phyloP scores from a whole-genome alignment of 1,140 invertebrate genomes.

The Drosophila watanabei region DNA sequence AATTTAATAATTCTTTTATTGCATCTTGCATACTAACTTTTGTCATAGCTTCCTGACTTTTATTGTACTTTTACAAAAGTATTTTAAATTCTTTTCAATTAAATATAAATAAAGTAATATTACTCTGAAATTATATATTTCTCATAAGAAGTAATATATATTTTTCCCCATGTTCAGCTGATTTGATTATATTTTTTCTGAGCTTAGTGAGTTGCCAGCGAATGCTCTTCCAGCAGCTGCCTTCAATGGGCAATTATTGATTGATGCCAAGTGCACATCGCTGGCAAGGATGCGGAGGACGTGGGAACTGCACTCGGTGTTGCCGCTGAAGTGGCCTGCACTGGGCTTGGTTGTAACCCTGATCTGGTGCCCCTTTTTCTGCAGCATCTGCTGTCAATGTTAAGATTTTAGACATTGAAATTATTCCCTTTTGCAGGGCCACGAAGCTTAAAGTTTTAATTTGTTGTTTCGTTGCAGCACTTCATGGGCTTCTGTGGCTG shows the following conservation, averaged over 20 bases:
- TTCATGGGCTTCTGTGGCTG: conserved; percentile 37
- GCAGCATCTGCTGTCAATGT: conserved; percentile 75
- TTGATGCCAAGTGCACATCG: conserved; percentile 77
- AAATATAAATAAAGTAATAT: not conserved
- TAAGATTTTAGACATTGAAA: conserved; percentile 83
- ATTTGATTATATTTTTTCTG: conserved; percentile 11
- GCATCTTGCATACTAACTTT: not conserved
- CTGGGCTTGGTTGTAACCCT: conserved; percentile 60
- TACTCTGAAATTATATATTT: not conserved
- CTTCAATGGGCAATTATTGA: conserved; percentile 83
- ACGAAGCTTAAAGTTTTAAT: conserved; percentile 64
- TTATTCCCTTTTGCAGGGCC: conserved; percentile 50
- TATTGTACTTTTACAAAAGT: not conserved
- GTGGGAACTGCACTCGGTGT: conserved; percentile 4
- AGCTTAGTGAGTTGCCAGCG: conserved; percentile 36
- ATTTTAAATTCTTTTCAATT: not conserved
- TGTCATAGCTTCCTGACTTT: not conserved
- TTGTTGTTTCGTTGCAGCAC: conserved; percentile 46
- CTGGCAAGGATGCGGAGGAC: conserved; percentile 7
- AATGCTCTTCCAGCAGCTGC: conserved; percentile 74
- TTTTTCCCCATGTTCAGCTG: not conserved
- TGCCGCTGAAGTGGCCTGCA: conserved; percentile 60
- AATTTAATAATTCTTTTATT: not conserved
- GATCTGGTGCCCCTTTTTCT: conserved; percentile 75
- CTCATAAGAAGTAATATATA: not conserved